Evolutionary conservation across 2,888 invertebrate species (phyloP).

Genomic region (Scaptomyza tumidula): DNA sequence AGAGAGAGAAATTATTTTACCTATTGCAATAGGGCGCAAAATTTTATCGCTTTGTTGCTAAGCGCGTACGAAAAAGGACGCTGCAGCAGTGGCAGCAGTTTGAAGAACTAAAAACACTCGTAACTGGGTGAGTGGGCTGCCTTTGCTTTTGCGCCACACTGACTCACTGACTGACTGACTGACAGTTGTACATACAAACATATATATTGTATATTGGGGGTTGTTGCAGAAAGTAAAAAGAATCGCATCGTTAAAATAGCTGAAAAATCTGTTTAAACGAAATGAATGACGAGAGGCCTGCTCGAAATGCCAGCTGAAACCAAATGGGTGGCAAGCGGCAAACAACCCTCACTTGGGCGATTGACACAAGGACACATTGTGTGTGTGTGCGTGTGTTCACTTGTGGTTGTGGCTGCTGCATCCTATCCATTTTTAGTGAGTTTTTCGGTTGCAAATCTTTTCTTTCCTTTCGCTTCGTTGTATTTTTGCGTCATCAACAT

Average conservation of each 20-base stretch:
- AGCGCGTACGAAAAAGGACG: slow-evolving; percentile 36
- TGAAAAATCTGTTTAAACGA: slow-evolving; percentile 69
- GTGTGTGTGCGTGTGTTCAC: slow-evolving; percentile 4
- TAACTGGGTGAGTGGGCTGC: slow-evolving; percentile 81
- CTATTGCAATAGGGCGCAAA: slow-evolving; percentile 54
- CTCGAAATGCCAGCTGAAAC: slow-evolving; percentile 12
- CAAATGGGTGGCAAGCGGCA: slow-evolving; percentile 31
- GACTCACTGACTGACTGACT: slow-evolving; percentile 75
- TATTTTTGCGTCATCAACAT: slow-evolving; percentile 72
- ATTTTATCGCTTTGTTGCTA: slow-evolving; percentile 76
- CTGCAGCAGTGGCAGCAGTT: not conserved
- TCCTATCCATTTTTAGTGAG: slow-evolving; percentile 29
- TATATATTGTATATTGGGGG: slow-evolving; percentile 37
- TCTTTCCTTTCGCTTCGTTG: slow-evolving; percentile 28
- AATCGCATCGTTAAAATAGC: slow-evolving; percentile 78
- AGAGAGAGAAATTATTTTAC: slow-evolving; percentile 55
- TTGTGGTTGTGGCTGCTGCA: slow-evolving; percentile 50
- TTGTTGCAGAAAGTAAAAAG: slow-evolving; percentile 49
- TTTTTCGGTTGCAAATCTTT: slow-evolving; percentile 67
- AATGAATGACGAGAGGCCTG: slow-evolving; percentile 56
- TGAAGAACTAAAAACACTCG: slow-evolving; percentile 55
- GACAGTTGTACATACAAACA: no score
- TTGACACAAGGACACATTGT: slow-evolving; percentile 14
- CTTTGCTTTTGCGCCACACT: slow-evolving; percentile 69
- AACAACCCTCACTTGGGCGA: slow-evolving; percentile 33